phyloP scores from a whole-genome alignment of 2,888 invertebrate species.

The Hartigia nigra region DNA sequence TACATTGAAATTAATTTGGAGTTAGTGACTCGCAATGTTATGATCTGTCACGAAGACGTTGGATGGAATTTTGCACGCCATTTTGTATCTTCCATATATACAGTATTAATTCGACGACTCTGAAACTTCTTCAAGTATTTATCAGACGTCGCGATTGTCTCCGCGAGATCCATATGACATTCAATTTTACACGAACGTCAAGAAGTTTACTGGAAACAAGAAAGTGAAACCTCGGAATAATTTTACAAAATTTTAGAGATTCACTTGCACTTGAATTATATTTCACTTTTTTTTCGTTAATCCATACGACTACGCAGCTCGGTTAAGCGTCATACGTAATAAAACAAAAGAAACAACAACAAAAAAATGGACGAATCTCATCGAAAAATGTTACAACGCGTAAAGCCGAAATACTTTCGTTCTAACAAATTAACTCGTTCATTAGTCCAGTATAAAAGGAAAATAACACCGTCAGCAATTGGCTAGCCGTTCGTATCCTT shows the following conservation, averaged over 20 bases:
- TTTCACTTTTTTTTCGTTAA: background rate
- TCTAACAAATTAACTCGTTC: constrained; percentile 13
- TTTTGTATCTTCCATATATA: background rate
- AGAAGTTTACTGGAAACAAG: background rate
- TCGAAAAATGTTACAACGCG: background rate
- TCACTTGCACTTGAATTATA: background rate
- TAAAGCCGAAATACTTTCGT: background rate
- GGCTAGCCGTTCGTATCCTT: background rate
- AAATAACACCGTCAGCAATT: background rate
- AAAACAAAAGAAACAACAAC: background rate
- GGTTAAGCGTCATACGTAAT: background rate
- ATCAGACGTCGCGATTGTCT: background rate
- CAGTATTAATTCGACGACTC: background rate
- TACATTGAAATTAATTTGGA: background rate
- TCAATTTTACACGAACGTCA: background rate
- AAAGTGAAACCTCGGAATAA: background rate
- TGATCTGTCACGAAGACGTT: too few relatives aligned
- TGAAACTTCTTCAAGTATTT: background rate
- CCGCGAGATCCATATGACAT: too few relatives aligned
- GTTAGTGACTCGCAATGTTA: background rate
- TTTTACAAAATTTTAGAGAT: background rate
- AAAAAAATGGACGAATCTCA: background rate
- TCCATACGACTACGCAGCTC: background rate
- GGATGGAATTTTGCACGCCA: background rate
- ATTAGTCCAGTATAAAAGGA: background rate